Conservation (phyloP, 2,113 vertebrate species). For the Anseranas semipalmata region DNA sequence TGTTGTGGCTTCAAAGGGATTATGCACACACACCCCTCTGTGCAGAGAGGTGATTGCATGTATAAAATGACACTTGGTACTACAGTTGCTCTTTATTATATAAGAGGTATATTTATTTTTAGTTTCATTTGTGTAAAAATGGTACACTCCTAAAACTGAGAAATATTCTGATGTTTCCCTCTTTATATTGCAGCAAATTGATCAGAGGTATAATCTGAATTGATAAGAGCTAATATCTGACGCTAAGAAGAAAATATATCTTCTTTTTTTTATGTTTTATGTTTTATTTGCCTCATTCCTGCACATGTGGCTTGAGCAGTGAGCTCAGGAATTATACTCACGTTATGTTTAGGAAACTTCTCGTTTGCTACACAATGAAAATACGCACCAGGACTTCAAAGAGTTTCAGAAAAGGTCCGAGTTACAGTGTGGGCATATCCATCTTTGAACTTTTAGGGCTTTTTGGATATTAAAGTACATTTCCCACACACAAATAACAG, state of each 20-base stretch:
- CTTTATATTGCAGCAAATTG: neutral
- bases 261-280: rapidly evolving
- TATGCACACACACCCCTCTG: neutral
- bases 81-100: neutral
- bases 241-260: neutral
- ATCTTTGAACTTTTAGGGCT: neutral
- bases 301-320: neutral
- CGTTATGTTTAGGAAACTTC: neutral
- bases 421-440: neutral
- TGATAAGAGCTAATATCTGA: neutral
- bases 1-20: neutral
- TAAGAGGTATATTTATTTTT: neutral
- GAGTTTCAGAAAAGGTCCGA: neutral
- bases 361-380: neutral
- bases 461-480: neutral
- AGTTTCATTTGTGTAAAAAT: neutral
- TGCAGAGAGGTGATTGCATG: neutral
- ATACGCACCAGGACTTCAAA: neutral
- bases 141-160: neutral
- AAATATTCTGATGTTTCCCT: neutral
- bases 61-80: neutral
- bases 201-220: neutral
- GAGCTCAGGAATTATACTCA: neutral
- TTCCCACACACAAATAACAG: neutral
- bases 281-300: neutral